Conservation (phyloP, 2,888 invertebrate species). For the Fragum sueziense region DNA sequence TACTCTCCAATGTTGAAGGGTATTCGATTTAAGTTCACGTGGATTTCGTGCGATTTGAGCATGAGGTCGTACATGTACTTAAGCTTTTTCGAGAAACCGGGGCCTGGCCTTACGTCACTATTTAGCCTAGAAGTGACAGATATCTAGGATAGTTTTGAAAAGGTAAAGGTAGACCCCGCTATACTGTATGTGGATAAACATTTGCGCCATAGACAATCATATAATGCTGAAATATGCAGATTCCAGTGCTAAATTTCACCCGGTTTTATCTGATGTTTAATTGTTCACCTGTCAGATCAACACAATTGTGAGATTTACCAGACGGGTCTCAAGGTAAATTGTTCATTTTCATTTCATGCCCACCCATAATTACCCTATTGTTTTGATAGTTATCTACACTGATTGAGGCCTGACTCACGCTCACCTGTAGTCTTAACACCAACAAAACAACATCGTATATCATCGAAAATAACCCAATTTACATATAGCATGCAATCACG, state of each 20-base stretch:
- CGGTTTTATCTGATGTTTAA: background rate
- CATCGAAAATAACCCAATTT: too few relatives aligned
- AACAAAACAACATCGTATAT: background rate
- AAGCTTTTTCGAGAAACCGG: too few relatives aligned
- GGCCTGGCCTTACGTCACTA: background rate
- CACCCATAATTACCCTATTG: constrained; percentile 24
- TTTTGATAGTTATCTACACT: constrained; percentile 13
- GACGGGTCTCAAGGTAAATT: constrained; percentile 1
- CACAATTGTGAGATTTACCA: background rate
- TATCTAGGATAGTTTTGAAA: too few relatives aligned
- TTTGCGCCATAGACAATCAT: background rate
- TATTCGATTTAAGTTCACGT: too few relatives aligned
- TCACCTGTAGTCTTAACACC: background rate
- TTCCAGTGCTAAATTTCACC: background rate
- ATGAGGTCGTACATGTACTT: too few relatives aligned
- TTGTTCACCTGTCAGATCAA: constrained; percentile 14
- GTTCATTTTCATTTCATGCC: constrained; percentile 22
- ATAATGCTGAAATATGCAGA: background rate
- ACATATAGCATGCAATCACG: too few relatives aligned
- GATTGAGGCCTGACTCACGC: constrained; percentile 14
- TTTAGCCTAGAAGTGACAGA: too few relatives aligned
- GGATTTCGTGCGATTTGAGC: too few relatives aligned
- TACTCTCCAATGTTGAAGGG: too few relatives aligned
- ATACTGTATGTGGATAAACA: background rate
- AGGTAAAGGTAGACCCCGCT: too few relatives aligned